Evolutionary conservation across 35 echinoderm and acorn worm genomes (phyloP), one percentile per base, ranked within the genome.

Genomic region (Patiria miniata): DNA sequence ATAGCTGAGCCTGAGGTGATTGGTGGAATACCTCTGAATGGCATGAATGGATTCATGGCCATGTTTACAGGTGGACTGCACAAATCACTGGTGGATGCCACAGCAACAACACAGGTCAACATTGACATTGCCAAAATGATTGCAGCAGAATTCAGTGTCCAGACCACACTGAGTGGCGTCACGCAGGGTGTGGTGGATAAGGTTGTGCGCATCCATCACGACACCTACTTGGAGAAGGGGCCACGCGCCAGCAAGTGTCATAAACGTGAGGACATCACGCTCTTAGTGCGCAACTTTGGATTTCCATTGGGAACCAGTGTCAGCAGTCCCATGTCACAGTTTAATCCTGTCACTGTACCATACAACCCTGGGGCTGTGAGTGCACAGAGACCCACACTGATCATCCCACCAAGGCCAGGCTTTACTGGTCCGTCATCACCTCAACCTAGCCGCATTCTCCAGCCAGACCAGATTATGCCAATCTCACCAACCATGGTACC

Each of bases 1-100:
- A 94, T 95, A 40, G 93, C 96, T 29, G 96, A 99, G 28, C 96
- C 96, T 38, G 92, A 99, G 17, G 86, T 99, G 19, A 92, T 95
- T 33, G 96, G 96, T 26, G 96, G 96, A 8, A 40, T 99, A 8
- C 77, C 38, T 7, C 58, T 90, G n/a, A 81, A 61, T 37, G 68
- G 73, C 29, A 61, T 81, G 59, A 85, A 44, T 39, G 92, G 93
- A 17, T 99, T 99, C 79, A 38, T 99, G 39, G 77, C 91, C 23
- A 92, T 99, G 96, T 99, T 85, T 65, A 93, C 96, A 37, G 87
- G 92, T 80, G 96, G 96, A 65, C 86, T 99, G 42, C 88, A 82
- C 33, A 91, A 92, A 40, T 94, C 96, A 10, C 79, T 99, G 23
- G 90, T 83, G 37, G 90, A 90, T 40, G 86, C 92, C 12, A 99